Conservation (phyloP, 2,797 vertebrate genomes). For the Syngnathus acus region DNA sequence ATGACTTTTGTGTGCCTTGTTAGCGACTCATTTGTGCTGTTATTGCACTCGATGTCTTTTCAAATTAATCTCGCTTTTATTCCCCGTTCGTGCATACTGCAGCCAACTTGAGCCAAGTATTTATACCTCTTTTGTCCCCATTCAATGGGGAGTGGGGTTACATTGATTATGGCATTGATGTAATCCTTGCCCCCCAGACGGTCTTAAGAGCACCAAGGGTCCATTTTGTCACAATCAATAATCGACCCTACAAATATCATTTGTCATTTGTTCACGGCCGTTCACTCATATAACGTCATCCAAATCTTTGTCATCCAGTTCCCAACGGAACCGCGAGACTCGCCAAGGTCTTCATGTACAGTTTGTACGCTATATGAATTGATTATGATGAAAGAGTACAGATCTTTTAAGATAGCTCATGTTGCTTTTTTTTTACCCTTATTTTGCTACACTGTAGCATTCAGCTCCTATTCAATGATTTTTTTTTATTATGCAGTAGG, state of each 20-base stretch:
- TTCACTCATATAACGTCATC: constrained; percentile 29
- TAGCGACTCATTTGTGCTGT: neutral
- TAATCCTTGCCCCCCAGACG: constrained; percentile 47
- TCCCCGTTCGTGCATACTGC: neutral
- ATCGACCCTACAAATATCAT: constrained; percentile 71
- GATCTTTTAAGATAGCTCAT: constrained; percentile 22
- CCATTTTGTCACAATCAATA: constrained; percentile 71
- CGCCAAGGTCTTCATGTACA: constrained; percentile 42
- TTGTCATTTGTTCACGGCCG: constrained; percentile 52
- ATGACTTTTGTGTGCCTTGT: neutral
- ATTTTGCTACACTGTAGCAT: constrained; percentile 15
- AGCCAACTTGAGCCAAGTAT: neutral
- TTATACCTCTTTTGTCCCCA: constrained; percentile 17
- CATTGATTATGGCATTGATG: constrained; percentile 52
- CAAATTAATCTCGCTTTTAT: neutral
- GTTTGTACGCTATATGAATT: constrained; percentile 35
- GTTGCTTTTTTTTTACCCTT: constrained; percentile 22
- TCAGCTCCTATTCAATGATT: constrained; percentile 38
- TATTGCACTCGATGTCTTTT: neutral
- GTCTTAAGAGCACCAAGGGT: constrained; percentile 69
- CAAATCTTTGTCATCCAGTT: constrained; percentile 23
- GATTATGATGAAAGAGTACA: constrained; percentile 21
- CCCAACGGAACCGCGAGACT: constrained; percentile 41
- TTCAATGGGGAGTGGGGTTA: constrained; percentile 30
- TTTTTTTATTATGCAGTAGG: constrained; percentile 52